A percentile compares a stretch with the other conserved stretches of the same genome.
These are phyloP conservation scores for Sebastes variabilis DNA, from an alignment of 2,797 vertebrate species.

Conservation along the genomic window DNA sequence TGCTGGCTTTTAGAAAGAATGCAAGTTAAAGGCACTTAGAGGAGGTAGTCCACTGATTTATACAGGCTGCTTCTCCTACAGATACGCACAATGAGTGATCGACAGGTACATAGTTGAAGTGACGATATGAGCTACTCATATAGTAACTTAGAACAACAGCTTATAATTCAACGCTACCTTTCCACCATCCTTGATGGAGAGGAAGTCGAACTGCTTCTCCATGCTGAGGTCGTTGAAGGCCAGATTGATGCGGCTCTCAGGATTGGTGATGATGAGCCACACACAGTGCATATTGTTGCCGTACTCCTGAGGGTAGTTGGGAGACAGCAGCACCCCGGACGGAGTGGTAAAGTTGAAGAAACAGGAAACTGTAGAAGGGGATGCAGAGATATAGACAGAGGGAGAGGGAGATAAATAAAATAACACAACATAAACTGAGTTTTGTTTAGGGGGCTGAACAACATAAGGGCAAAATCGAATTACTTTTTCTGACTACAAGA, in stretches of 20 bases:
- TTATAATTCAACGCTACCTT: conserved; percentile 74
- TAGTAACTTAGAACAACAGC: conserved; percentile 15
- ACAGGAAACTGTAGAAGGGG: conserved; percentile 90
- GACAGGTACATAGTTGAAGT: conserved; percentile 5
- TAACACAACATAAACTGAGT: conserved; percentile 19
- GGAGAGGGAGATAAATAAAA: conserved; percentile 3
- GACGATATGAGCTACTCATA: conserved; percentile 12
- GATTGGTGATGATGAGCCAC: conserved; percentile 96
- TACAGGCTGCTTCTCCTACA: background rate
- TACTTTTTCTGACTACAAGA: conserved; percentile 22
- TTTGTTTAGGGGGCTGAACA: conserved; percentile 7
- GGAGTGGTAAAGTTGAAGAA: conserved; percentile 99
- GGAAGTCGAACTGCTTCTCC: conserved; percentile 98
- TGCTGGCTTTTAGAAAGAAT: too few relatives aligned
- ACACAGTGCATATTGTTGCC: conserved; percentile 98
- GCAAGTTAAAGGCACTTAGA: too few relatives aligned
- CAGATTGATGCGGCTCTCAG: conserved; percentile 95
- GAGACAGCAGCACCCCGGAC: conserved; percentile 92
- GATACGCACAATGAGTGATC: background rate
- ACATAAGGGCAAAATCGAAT: conserved; percentile 6
- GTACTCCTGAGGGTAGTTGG: conserved; percentile 98
- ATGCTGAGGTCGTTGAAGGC: conserved; percentile 98
- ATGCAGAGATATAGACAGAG: conserved; percentile 2
- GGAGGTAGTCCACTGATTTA: background rate
- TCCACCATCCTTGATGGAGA: conserved; percentile 95